Conservation (phyloP, 2,797 vertebrate species). For the Sphenodon punctatus region DNA sequence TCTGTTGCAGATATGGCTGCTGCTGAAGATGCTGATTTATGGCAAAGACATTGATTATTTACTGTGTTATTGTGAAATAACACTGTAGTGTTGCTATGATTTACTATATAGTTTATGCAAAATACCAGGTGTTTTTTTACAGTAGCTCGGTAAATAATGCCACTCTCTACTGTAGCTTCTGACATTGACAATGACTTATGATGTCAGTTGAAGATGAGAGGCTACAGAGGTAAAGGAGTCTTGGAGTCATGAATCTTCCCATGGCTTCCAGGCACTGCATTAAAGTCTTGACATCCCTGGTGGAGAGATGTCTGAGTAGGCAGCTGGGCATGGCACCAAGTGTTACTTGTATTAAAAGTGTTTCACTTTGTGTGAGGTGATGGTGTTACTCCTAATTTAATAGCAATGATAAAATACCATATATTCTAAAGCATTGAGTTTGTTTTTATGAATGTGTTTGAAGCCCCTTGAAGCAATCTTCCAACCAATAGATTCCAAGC, state of each 20-base stretch:
- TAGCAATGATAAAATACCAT: neutral
- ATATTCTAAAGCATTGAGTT: too few relatives aligned
- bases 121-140: slow-evolving; percentile 61
- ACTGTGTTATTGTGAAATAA: slow-evolving; percentile 56
- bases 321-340: neutral
- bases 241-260: neutral
- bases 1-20: neutral
- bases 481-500: too few relatives aligned
- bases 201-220: slow-evolving; percentile 37
- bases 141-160: slow-evolving; percentile 41
- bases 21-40: slow-evolving; percentile 55
- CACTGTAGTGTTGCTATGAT: slow-evolving; percentile 48
- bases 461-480: too few relatives aligned
- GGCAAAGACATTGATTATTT: slow-evolving; percentile 58
- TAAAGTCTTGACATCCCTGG: neutral
- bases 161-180: slow-evolving; percentile 12
- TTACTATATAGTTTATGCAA: slow-evolving; percentile 67
- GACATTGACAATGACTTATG: slow-evolving; percentile 58
- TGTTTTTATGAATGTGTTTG: too few relatives aligned
- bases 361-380: neutral
- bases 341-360: neutral
- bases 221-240: slow-evolving; percentile 7
- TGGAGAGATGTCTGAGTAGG: neutral
- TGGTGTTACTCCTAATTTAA: neutral
- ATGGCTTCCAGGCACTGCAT: neutral